Conservation (phyloP, 2,113 vertebrate species). For the Erythrocebus patas region DNA sequence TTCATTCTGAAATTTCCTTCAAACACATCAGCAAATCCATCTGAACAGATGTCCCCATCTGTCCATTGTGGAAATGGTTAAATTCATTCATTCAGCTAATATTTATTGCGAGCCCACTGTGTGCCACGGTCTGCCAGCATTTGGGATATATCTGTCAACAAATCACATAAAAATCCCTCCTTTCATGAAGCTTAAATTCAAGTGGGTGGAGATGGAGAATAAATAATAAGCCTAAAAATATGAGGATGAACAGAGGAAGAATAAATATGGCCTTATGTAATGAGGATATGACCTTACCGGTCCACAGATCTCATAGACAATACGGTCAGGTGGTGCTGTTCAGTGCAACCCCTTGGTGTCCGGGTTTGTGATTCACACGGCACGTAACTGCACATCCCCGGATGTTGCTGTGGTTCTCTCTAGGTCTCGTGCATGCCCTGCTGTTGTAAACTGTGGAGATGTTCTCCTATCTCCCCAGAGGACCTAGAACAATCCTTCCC, state of each 20-base stretch:
- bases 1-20: not conserved
- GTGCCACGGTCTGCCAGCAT: not conserved
- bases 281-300: not conserved
- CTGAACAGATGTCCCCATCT: not conserved
- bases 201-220: not conserved
- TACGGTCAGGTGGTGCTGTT: not conserved
- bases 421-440: not conserved
- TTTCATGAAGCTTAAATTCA: not conserved
- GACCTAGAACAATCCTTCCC: not conserved
- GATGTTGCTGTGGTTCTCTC: not conserved
- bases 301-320: not conserved
- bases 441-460: not conserved
- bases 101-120: not conserved
- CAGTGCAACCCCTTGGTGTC: not conserved
- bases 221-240: not conserved
- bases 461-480: fast-evolving
- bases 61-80: not conserved
- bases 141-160: not conserved
- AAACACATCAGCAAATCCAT: not conserved
- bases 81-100: not conserved
- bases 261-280: not conserved
- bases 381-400: not conserved
- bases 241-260: not conserved
- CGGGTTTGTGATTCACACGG: fast-evolving
- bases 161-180: not conserved